Base-by-base conservation (phyloP, 2,797 vertebrate genomes). In the Myotis vivesi region DNA sequence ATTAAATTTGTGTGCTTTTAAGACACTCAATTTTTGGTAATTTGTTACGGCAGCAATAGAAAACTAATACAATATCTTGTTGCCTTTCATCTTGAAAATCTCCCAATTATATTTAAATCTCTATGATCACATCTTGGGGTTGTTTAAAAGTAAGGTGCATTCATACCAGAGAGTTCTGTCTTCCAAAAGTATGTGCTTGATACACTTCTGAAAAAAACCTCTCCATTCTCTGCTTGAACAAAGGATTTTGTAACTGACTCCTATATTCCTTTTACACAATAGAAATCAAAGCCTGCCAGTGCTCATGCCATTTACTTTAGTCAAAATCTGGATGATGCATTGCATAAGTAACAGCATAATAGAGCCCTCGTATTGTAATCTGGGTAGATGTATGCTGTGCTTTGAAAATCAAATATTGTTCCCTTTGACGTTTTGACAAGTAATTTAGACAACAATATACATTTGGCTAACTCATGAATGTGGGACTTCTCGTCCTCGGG, bases 371-470 rank as follows among this genome's bases (percentile, higher is more conserved):
- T 93, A 69, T 96, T 97, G 81, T 97, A 96, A 98, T 98, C 95
- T 93, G 95, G 30, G 88, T 96, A 97, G 36, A 91, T 89, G 92
- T 92, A 75, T 72, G 95, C 96, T 96, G 91, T 92, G 97, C 89
- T 97, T 84, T 97, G 96, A 98, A 98, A 98, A 98, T 97, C 97
- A 98, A 98, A 98, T 98, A 97, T 95, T 98, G 69, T 96, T 98
- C 96, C 92, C 94, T 77, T 80, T 98, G 97, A 98, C 97, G 89
- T 98, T 98, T 98, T 98, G 96, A 98, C 97, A 98, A 98, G 97
- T 89, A 97, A 97, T 98, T 98, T 97, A 49, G 84, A 96, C 96
- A 97, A 97, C 97, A 98, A 94, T 96, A 93, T 95, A 95, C 96
- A 95, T 97, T 98, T 98, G 97, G 96, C 97, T 94, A 97, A 93